Percentiles rank a stretch among this genome's conserved stretches.
phyloP scores from a whole-genome alignment of 1,140 invertebrate genomes.

The Zaprionus tsacasi region DNA sequence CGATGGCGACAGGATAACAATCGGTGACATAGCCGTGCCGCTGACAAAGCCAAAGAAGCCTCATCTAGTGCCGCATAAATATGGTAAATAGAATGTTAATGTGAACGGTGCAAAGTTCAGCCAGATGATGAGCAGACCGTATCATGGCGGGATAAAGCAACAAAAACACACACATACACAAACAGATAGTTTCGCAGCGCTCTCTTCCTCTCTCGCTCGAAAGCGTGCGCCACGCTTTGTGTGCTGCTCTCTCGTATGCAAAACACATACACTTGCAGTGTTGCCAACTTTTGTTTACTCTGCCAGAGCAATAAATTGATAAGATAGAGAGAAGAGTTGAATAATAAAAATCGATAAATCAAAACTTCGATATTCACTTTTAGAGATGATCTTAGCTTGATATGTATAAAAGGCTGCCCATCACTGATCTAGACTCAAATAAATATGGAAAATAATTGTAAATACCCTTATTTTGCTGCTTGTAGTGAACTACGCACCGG shows the following conservation, averaged over 20 bases:
- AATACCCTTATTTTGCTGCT: neutral
- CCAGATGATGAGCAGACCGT: neutral
- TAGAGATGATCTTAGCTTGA: neutral
- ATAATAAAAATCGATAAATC: no score
- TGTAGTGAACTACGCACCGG: conserved; percentile 85
- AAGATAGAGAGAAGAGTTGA: conserved; percentile 4
- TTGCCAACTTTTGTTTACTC: neutral
- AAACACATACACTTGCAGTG: neutral
- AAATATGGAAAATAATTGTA: neutral
- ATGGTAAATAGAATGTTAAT: conserved; percentile 86
- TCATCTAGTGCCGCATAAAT: conserved; percentile 93
- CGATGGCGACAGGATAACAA: conserved; percentile 86
- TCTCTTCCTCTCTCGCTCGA: neutral
- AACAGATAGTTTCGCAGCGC: conserved; percentile 1
- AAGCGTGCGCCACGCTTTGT: neutral
- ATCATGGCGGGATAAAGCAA: neutral
- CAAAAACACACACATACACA: conserved; percentile 1
- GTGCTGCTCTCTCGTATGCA: neutral
- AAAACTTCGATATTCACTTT: no score
- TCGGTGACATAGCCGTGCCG: conserved; percentile 90
- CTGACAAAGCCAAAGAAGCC: conserved; percentile 88
- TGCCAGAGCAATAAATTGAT: neutral
- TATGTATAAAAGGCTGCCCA: neutral
- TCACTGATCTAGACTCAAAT: conserved; percentile 9
- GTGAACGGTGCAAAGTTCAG: conserved; percentile 50